Evolutionary conservation across 2,888 invertebrate genomes (phyloP), one percentile per base, ranked within the genome.

Genomic region (Nipponacmea schrenckii): DNA sequence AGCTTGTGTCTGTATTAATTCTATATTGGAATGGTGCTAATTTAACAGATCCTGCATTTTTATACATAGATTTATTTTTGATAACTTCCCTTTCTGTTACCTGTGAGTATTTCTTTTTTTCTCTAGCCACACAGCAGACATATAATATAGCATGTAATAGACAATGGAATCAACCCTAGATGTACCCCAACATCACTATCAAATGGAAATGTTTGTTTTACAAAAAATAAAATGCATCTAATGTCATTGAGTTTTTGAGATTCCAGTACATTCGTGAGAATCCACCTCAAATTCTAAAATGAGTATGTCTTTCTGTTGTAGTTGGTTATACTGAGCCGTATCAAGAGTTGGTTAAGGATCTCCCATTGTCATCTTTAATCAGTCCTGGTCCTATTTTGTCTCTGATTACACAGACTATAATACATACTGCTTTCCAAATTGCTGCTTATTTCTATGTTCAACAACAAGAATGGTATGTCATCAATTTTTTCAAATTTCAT

Each of bases 11-110:
- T 27, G 48, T 44, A 26, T 27, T 50, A 68, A 31, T 69, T 50
- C 67, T 66, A 14, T 79, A 84, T 65, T 81, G 89, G 89, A 85
- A 89, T 71, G 94, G 95, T 81, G 85, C 87, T 27, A 90, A 89
- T 76, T 77, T 98, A 24, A 95, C 96, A 0, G 97, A 97, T 83
- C 92, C 94, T 85, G 94, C 97, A 87, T 98, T 95, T 86, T 91
- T 97, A 3, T 97, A 93, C 89, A 95, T 97, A 82, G 97, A 98
- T 90, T 92, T 98, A 77, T 94, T 94, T 75, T 91, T 97, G 24
- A 95, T 97, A 73, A 95, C 96, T 0, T 92, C 94, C 31, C 94
- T 97, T 84, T 96, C 96, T 0, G 94, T 96, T 85, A 95, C 96
- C 86, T 96, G 89, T 89, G 80, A 87, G 88, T 88, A 20, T 48